A percentile compares a stretch with the other conserved stretches of the same genome.
Evolutionary conservation across 2,797 vertebrate species (phyloP).

Genomic region (Myotis myotis): DNA sequence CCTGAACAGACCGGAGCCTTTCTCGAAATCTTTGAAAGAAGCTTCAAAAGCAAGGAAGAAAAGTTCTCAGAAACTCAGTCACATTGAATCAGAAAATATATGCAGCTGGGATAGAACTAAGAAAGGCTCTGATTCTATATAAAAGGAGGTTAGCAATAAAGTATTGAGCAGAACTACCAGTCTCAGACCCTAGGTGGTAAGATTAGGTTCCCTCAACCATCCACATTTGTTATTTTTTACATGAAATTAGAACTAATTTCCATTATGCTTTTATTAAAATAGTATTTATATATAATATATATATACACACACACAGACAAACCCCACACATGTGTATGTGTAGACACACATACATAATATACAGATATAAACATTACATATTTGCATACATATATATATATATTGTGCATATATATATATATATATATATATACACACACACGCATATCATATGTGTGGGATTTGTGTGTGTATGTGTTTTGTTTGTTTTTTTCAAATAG

Average conservation of each 20-base stretch:
- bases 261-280: not conserved
- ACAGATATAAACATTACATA: not conserved
- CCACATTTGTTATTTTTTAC: not conserved
- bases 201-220: not conserved
- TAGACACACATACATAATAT: not conserved
- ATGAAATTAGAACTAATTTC: constrained; percentile 4
- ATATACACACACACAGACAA: not conserved
- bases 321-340: not conserved
- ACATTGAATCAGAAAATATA: constrained; percentile 25
- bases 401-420: not conserved
- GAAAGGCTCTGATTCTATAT: not conserved
- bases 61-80: constrained; percentile 43
- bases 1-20: constrained; percentile 15
- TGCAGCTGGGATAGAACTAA: not conserved
- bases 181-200: not conserved
- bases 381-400: not conserved
- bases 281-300: not conserved
- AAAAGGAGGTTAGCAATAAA: not conserved
- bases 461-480: not conserved
- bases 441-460: not conserved
- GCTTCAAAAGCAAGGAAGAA: constrained; percentile 48
- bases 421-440: not conserved
- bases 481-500: not conserved
- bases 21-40: constrained; percentile 48
- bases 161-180: not conserved